phyloP scores from a whole-genome alignment of 1,140 invertebrate species.

The Brachionus rubens region DNA sequence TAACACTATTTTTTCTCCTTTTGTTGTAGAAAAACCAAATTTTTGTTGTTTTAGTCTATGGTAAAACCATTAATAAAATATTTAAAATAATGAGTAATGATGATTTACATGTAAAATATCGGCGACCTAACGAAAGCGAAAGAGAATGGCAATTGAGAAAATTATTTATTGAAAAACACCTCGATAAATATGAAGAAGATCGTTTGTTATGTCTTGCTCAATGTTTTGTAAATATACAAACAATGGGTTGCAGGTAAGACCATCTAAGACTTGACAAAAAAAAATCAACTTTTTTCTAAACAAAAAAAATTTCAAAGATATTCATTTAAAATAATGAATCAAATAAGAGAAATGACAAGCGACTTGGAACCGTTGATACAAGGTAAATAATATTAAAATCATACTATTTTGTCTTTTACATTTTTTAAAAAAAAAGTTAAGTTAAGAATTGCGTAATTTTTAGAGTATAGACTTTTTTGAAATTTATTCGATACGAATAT shows the following conservation, averaged over 20 bases:
- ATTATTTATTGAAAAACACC: neutral
- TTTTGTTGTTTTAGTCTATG: no score
- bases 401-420: neutral
- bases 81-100: conserved; percentile 18
- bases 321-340: conserved; percentile 32
- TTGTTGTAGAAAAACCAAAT: neutral
- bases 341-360: conserved; percentile 16
- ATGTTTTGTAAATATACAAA: conserved; percentile 33
- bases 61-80: neutral
- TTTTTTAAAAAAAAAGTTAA: no score
- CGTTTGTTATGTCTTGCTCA: conserved; percentile 40
- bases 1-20: no score
- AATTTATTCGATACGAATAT: no score
- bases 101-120: neutral
- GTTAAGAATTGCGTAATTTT: no score
- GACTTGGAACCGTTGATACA: conserved; percentile 1
- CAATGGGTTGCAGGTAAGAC: conserved; percentile 36
- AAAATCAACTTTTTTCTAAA: neutral
- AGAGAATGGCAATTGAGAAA: conserved; percentile 29
- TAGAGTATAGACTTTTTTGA: no score
- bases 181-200: conserved; percentile 28
- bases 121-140: conserved; percentile 34
- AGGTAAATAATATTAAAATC: neutral
- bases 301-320: conserved; percentile 8
- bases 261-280: neutral